Percentiles rank a stretch among this genome's conserved stretches.
These are phyloP conservation scores for Trachymyrmex septentrionalis DNA, from an alignment of 1,140 invertebrate genomes.

Conservation along the genomic window DNA sequence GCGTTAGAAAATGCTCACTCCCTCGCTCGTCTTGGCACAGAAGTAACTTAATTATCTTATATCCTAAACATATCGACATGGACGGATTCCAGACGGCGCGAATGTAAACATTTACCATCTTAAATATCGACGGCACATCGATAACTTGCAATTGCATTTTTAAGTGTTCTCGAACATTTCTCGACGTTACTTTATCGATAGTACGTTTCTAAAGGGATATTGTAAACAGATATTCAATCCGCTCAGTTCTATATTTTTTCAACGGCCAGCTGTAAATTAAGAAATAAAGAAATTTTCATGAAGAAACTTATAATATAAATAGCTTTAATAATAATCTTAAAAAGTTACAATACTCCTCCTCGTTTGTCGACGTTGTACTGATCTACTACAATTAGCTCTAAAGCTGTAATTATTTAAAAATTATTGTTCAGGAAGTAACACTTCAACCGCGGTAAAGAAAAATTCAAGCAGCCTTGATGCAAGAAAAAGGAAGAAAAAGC, in stretches of 20 bases:
- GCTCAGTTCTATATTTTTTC: background rate
- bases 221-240: background rate
- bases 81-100: conserved; percentile 63
- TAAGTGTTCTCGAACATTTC: background rate
- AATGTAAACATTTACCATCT: background rate
- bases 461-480: background rate
- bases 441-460: background rate
- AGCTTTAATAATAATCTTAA: background rate
- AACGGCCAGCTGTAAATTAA: background rate
- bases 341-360: background rate
- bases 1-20: conserved; percentile 72
- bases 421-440: background rate
- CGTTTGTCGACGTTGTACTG: background rate
- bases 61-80: conserved; percentile 41
- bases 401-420: background rate
- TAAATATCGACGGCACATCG: background rate
- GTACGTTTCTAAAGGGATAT: background rate
- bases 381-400: background rate
- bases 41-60: conserved; percentile 71
- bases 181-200: background rate
- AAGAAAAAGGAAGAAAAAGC: background rate
- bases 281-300: background rate
- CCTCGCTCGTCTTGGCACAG: conserved; percentile 73
- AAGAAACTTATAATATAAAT: background rate
- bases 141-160: background rate